These are phyloP conservation scores for Leuctra nigra DNA, from an alignment of 2,888 invertebrate species.

Conservation along the genomic window DNA sequence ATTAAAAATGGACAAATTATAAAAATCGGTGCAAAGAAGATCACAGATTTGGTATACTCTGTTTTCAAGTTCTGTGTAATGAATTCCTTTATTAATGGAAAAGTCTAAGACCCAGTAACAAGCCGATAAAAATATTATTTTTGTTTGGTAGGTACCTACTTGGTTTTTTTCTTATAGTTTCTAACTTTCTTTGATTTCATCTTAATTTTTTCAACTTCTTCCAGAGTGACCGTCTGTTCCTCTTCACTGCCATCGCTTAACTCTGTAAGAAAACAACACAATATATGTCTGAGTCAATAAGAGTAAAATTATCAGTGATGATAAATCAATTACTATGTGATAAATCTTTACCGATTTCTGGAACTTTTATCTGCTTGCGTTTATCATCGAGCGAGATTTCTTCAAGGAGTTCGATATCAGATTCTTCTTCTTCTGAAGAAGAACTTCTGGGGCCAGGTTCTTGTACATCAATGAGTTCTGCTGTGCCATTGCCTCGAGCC, in stretches of 20 bases:
- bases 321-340: neutral
- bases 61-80: no score
- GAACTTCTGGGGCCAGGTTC: no score
- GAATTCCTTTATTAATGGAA: no score
- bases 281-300: neutral
- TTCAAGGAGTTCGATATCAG: slow-evolving; percentile 37
- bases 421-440: slow-evolving; percentile 26
- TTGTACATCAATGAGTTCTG: neutral
- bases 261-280: slow-evolving; percentile 35
- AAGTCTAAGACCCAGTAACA: no score
- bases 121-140: no score
- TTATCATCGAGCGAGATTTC: slow-evolving; percentile 33
- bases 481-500: slow-evolving; percentile 3
- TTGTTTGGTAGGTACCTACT: neutral
- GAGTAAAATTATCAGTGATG: neutral
- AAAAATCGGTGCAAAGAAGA: no score
- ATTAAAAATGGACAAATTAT: no score
- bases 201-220: slow-evolving; percentile 32
- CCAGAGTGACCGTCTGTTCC: slow-evolving; percentile 37
- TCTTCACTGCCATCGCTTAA: slow-evolving; percentile 44
- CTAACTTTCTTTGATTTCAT: neutral
- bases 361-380: slow-evolving; percentile 24
- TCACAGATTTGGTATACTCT: no score
- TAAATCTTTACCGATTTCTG: slow-evolving; percentile 8
- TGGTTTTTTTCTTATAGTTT: neutral